These are phyloP conservation scores for Camarhynchus parvulus DNA, from an alignment of 2,113 vertebrate genomes.

Conservation along the genomic window DNA sequence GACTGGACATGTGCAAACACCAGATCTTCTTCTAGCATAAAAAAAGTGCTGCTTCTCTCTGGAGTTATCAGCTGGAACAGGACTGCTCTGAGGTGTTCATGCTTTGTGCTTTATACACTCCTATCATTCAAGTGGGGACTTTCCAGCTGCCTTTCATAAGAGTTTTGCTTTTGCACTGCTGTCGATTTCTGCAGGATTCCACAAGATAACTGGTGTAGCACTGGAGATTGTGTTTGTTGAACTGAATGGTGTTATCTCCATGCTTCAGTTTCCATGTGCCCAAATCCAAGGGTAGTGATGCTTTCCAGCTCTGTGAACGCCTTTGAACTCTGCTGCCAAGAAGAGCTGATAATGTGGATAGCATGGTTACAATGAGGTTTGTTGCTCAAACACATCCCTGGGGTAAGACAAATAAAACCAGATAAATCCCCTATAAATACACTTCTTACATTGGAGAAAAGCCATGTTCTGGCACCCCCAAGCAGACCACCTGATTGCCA, in stretches of 20 bases:
- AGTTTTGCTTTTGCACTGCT: not conserved
- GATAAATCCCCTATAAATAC: not conserved
- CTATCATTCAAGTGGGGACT: not conserved
- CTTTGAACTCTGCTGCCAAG: slow-evolving; percentile 41
- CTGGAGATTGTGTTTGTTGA: not conserved
- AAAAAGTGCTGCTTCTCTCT: not conserved
- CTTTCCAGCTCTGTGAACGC: not conserved
- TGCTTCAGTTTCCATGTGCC: not conserved
- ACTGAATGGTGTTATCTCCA: not conserved
- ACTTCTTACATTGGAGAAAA: not conserved
- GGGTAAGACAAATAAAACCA: not conserved
- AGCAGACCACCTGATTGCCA: not conserved
- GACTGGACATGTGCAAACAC: not conserved
- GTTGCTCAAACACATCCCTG: not conserved
- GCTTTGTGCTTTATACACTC: not conserved
- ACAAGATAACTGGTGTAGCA: not conserved
- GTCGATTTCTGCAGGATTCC: not conserved
- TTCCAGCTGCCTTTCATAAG: not conserved
- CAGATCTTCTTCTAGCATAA: not conserved
- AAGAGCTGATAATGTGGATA: not conserved
- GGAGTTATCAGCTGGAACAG: not conserved
- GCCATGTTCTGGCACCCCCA: not conserved
- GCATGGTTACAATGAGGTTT: not conserved
- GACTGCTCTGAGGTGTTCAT: not conserved
- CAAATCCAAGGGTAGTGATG: not conserved